Base-by-base conservation (phyloP, 1,140 invertebrate genomes). In the Eupeodes corollae region DNA sequence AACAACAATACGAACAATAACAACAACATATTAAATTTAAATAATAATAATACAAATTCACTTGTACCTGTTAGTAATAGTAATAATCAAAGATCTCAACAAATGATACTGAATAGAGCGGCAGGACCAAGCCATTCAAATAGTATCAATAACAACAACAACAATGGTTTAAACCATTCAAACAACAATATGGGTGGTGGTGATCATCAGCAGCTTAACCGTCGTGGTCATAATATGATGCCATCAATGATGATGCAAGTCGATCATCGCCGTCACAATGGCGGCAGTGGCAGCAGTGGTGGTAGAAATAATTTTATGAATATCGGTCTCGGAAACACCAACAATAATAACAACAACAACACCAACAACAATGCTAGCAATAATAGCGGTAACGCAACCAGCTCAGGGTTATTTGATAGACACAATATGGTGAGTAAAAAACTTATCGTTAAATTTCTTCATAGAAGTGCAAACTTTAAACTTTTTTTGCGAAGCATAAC, bases 321-420 rank as follows among this genome's bases (percentile, higher is more conserved):
- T 31, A 16, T 13, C 14, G 6, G 18, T 42, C n/a, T 26, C 18
- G 14, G 10, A 21, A 26, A 26, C 12, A 42, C 10, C 14, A 21
- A 31, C 11, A 21, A 21, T 42, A n/a, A 42, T 45, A n/a, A 35
- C 15, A 45, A 18, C 11, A 18, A 12, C 13, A 45, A 11, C n/a
- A 34, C 3, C 43, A 33, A 34, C 34, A 34, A 35, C 43, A 35
- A 10, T 34, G 12, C 13, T 33, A 10, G 45, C 21, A 46, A 26
- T 34, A 49, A 52, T 31, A 47, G 34, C 48, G 48, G 35, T 34
- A 49, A 52, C 42, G 46, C 37, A 21, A 42, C 52, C 19, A 49
- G 42, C 48, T 49, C 53, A 50, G 50, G 53, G 26, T 49, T 52
- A 47, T 51, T 40, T 46, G 52, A 54, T 47, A 51, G 52, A 44